Percentiles rank a stretch among this genome's conserved stretches.
Evolutionary conservation across 1,140 invertebrate species (phyloP).

Genomic region (Ganaspis sp.): DNA sequence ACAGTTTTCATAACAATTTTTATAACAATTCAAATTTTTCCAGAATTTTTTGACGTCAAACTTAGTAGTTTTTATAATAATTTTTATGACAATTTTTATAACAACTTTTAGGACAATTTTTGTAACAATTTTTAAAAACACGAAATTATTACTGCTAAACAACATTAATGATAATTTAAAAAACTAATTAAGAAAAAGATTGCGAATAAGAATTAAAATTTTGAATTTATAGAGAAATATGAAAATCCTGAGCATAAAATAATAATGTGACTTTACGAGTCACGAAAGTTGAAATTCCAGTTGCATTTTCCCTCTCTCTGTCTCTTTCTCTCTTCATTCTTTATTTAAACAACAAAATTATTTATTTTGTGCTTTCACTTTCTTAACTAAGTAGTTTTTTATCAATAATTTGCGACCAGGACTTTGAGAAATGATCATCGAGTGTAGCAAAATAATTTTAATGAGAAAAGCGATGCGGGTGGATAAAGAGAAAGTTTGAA

Average conservation of each 20-base stretch:
- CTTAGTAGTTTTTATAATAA: too few species aligned
- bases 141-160: too few species aligned
- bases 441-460: slow-evolving; percentile 3
- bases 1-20: too few species aligned
- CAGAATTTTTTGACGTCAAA: too few species aligned
- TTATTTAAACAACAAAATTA: neutral
- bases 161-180: too few species aligned
- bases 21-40: too few species aligned
- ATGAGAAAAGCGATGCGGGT: slow-evolving; percentile 2
- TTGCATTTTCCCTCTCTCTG: neutral
- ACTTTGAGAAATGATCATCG: neutral
- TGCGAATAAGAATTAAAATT: neutral
- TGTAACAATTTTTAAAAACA: too few species aligned
- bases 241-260: slow-evolving; percentile 25
- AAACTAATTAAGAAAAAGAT: too few species aligned
- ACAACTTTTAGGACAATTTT: too few species aligned
- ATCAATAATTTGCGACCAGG: neutral
- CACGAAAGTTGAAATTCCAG: slow-evolving; percentile 37
- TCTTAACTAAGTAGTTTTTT: neutral
- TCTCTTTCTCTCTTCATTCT: neutral
- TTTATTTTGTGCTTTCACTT: slow-evolving; percentile 11
- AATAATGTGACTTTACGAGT: neutral
- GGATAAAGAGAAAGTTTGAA: slow-evolving; percentile 17
- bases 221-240: slow-evolving; percentile 14
- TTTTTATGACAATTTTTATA: too few species aligned